Percentiles rank a stretch among this genome's conserved stretches.
These are phyloP conservation scores for Perccottus glenii DNA, from an alignment of 2,113 vertebrate species.

Conservation along the genomic window DNA sequence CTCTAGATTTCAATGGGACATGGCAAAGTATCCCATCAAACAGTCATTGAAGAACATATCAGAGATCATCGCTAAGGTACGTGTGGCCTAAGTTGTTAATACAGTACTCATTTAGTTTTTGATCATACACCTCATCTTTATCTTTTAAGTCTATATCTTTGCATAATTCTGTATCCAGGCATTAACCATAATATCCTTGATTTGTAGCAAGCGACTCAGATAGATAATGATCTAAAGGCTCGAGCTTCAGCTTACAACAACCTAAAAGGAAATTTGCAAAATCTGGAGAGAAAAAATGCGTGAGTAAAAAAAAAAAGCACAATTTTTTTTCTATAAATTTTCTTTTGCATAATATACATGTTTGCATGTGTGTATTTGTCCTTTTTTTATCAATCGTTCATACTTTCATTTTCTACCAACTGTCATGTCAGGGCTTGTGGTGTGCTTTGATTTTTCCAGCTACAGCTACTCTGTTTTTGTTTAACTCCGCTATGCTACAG, in stretches of 20 bases:
- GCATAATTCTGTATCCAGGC: too few species aligned
- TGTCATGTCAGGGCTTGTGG: too few species aligned
- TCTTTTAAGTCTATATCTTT: neutral
- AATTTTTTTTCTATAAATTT: neutral
- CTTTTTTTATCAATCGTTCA: too few species aligned
- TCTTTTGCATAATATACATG: neutral
- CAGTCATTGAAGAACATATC: conserved; percentile 99
- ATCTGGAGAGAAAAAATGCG: conserved; percentile 99
- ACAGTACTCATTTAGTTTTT: neutral
- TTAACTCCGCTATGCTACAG: neutral
- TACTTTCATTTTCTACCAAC: too few species aligned
- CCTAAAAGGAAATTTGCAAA: conserved; percentile 98
- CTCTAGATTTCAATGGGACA: conserved; percentile 98
- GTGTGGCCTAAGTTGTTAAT: neutral
- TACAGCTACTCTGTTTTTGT: neutral
- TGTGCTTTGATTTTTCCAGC: too few species aligned
- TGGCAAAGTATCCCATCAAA: conserved; percentile 99
- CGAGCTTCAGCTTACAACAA: conserved; percentile 98
- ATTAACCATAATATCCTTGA: conserved; percentile 31
- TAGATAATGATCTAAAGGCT: conserved; percentile 97
- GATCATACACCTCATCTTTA: neutral
- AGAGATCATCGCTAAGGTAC: conserved; percentile 97
- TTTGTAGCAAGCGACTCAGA: conserved; percentile 93
- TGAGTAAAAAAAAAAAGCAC: conserved; percentile 77
- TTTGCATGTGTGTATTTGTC: neutral